Percentiles rank a stretch among this genome's conserved stretches.
phyloP scores from a whole-genome alignment of 2,113 vertebrate genomes.

The Istiophorus platypterus region DNA sequence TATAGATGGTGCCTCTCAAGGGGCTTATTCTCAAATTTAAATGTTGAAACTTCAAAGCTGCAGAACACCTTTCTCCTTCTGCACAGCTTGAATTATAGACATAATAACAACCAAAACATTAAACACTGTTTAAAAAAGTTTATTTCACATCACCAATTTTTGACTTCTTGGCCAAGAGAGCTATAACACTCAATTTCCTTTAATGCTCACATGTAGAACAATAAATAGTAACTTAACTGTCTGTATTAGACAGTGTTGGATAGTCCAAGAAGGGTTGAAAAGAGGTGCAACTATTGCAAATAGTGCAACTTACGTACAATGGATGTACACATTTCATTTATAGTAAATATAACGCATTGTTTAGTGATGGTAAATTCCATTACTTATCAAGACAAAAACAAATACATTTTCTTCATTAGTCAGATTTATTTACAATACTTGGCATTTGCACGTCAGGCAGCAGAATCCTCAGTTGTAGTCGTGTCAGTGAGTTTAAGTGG shows the following conservation, averaged over 20 bases:
- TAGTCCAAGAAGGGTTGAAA: background rate
- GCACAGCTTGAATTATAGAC: background rate
- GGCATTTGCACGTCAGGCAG: conserved; percentile 33
- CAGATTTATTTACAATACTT: background rate
- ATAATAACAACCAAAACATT: background rate
- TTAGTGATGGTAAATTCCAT: background rate
- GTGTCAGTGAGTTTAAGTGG: conserved; percentile 42
- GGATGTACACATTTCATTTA: background rate
- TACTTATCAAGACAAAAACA: background rate
- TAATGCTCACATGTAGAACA: background rate
- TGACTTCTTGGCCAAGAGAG: background rate
- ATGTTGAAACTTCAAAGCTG: background rate
- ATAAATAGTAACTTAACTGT: conserved; percentile 7
- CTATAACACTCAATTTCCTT: background rate
- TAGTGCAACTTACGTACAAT: conserved; percentile 5
- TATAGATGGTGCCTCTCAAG: background rate
- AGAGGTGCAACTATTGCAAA: too few relatives aligned
- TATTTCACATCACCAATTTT: conserved; percentile 4
- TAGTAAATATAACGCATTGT: background rate
- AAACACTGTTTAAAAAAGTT: background rate
- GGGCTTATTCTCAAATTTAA: background rate
- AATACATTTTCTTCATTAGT: background rate
- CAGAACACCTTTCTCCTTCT: background rate
- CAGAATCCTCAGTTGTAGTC: conserved; percentile 51
- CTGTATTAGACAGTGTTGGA: background rate